Conservation (phyloP, 2,113 vertebrate species). For the Alosa alosa region DNA sequence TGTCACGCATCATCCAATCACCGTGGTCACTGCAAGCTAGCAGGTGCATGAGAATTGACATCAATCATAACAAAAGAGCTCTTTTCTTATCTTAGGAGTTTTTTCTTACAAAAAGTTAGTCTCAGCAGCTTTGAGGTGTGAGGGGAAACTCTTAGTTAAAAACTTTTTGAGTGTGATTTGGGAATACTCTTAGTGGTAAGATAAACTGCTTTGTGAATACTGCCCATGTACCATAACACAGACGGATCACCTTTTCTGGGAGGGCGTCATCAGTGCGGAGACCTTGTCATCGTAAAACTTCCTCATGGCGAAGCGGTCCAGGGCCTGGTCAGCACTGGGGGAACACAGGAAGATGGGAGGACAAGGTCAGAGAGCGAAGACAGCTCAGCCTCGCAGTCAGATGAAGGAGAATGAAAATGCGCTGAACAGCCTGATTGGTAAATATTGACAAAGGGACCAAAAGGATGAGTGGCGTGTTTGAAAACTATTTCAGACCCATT, state of each 20-base stretch:
- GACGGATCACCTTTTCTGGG: slow-evolving; percentile 85
- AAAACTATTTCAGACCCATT: not conserved
- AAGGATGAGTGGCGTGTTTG: not conserved
- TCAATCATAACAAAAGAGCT: too few relatives aligned
- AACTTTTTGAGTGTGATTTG: too few relatives aligned
- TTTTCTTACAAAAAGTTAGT: too few relatives aligned
- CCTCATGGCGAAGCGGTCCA: slow-evolving; percentile 98
- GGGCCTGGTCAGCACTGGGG: slow-evolving; percentile 90
- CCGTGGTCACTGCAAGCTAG: too few relatives aligned
- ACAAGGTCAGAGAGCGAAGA: slow-evolving; percentile 26
- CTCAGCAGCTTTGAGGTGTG: too few relatives aligned
- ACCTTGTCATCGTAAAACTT: slow-evolving; percentile 98
- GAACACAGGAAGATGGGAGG: not conserved
- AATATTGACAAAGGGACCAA: not conserved
- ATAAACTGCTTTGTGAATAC: too few relatives aligned
- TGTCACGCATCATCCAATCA: too few relatives aligned
- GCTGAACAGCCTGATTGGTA: not conserved
- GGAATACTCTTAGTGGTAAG: too few relatives aligned
- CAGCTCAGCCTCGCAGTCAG: not conserved
- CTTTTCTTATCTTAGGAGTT: too few relatives aligned
- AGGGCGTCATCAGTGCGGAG: slow-evolving; percentile 91
- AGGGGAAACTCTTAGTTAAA: too few relatives aligned
- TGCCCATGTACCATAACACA: not conserved
- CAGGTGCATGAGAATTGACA: too few relatives aligned
- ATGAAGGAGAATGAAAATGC: not conserved